Base-by-base conservation (phyloP, 2,113 vertebrate species). In the Ursus arctos region DNA sequence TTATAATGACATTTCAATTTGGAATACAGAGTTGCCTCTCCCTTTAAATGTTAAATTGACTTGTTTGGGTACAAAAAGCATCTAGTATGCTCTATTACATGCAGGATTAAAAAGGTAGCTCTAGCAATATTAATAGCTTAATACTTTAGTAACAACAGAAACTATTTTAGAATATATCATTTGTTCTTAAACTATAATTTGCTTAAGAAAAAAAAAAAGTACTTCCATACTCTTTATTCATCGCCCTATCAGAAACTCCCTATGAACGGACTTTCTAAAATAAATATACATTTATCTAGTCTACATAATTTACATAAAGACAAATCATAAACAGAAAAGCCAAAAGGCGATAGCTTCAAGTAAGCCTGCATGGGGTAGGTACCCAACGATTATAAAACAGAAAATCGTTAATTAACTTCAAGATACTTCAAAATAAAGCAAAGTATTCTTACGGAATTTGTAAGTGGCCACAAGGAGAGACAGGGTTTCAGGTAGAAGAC, bases 1-100 rank as follows among this genome's bases (percentile, higher is more conserved):
- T 98, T 97, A 97, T 69, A 94, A 94, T 97, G 96, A 94, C 94
- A 97, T 96, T 97, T 97, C 98, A 93, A 97, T 97, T 93, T 96
- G 88, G 77, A 97, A 98, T 96, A 91, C 69, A 95, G 65, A 97
- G 84, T 67, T 96, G 92, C 90, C 81, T 94, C 81, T 97, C 95
- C 80, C 59, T 96, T 96, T 96, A 95, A 96, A 97, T 95, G 95
- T 91, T 92, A 96, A 90, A 96, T 82, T 96, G 96, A 82, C 97
- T 98, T 97, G 90, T 95, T 96, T 97, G 47, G 94, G 77, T 92
- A 93, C 81, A 96, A 87, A 96, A 94, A 88, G 80, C 76, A 96
- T 69, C 87, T 14, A 94, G 88, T 76, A 79, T 71, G 57, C 53
- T 98, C 91, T 65, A 67, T 97, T 94, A 91, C 76, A 85, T 82